phyloP scores from a whole-genome alignment of 23 tunicate species.

The Oikopleura vanhoeffeni region DNA sequence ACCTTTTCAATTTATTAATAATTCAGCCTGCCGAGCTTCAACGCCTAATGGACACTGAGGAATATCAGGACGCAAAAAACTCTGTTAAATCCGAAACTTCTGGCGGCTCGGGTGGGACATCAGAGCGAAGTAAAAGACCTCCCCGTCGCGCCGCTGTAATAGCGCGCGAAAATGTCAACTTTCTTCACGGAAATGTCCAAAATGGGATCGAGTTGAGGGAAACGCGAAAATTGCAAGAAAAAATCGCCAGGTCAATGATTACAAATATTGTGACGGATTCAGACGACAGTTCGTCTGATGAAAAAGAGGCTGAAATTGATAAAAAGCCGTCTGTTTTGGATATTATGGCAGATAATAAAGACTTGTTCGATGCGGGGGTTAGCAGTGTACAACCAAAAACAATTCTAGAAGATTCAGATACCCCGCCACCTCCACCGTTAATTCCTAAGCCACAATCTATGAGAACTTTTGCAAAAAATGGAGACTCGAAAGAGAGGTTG shows the following conservation, averaged over 20 bases:
- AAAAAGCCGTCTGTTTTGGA: too few relatives aligned
- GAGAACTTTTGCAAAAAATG: too few relatives aligned
- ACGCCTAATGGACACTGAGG: neutral
- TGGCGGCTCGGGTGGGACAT: too few relatives aligned
- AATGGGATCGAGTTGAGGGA: neutral
- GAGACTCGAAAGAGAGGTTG: too few relatives aligned
- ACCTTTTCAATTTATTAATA: neutral
- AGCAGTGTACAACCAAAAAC: too few relatives aligned
- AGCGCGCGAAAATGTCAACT: conserved; percentile 12
- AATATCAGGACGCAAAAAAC: neutral
- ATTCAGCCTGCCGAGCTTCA: neutral
- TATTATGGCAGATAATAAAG: too few relatives aligned
- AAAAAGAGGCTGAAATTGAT: too few relatives aligned
- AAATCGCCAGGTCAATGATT: neutral
- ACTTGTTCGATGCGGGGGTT: too few relatives aligned
- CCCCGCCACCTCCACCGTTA: too few relatives aligned
- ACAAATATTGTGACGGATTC: neutral
- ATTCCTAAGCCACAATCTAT: too few relatives aligned
- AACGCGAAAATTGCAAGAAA: neutral
- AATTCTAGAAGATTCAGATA: too few relatives aligned
- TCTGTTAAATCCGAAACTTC: neutral
- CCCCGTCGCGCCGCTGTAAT: conserved; percentile 15
- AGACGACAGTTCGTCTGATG: too few relatives aligned
- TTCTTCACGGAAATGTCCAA: neutral
- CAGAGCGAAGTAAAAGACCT: neutral